Evolutionary conservation across 2,797 vertebrate species (phyloP).

Genomic region (Spinus olivaceus): DNA sequence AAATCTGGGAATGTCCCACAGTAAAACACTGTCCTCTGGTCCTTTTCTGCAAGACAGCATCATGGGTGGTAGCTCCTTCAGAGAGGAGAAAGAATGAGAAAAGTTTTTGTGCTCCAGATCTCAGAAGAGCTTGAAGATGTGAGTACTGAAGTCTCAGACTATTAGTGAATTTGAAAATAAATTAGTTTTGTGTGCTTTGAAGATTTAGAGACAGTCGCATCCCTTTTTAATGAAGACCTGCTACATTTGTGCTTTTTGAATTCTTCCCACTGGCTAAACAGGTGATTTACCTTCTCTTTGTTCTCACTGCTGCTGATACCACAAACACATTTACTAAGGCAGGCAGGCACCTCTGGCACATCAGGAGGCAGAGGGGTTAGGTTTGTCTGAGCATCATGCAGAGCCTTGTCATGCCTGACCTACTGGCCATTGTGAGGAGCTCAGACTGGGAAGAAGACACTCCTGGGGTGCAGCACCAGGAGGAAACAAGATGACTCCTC

Average conservation of each 20-base stretch:
- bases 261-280: not conserved
- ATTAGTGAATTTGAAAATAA: not conserved
- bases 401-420: not conserved
- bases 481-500: not conserved
- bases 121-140: not conserved
- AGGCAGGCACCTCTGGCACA: not conserved
- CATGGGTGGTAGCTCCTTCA: not conserved
- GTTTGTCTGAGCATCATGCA: not conserved
- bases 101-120: not conserved
- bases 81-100: not conserved
- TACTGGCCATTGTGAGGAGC: not conserved
- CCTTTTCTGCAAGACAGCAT: not conserved
- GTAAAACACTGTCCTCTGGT: not conserved
- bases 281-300: not conserved
- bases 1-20: not conserved
- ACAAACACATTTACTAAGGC: not conserved
- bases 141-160: not conserved
- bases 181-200: not conserved
- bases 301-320: not conserved
- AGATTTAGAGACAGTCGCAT: not conserved
- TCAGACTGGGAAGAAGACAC: not conserved
- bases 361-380: not conserved
- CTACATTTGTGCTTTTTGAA: not conserved
- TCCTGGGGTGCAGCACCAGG: fast-evolving
- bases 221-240: not conserved